Percentiles rank a stretch among this genome's conserved stretches.
phyloP scores from a whole-genome alignment of 2,113 vertebrate genomes.

The Colinus virginianus region DNA sequence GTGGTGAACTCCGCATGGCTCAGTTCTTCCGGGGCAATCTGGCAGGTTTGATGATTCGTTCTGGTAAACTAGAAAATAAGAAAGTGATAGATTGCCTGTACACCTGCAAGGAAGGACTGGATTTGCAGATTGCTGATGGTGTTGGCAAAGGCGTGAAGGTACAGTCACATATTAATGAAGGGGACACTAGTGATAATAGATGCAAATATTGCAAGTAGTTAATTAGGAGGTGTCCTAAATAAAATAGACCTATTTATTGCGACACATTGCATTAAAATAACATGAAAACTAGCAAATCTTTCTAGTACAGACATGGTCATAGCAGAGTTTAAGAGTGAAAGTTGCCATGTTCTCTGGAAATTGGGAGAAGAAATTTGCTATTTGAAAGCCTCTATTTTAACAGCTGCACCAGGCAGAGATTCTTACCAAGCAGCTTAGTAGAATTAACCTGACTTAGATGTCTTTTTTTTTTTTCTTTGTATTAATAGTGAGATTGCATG shows the following conservation, averaged over 20 bases:
- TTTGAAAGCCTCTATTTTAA: neutral
- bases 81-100: slow-evolving; percentile 98
- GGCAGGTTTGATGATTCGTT: slow-evolving; percentile 92
- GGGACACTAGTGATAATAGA: neutral
- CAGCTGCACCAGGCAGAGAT: neutral
- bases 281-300: neutral
- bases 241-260: neutral
- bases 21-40: slow-evolving; percentile 96
- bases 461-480: neutral
- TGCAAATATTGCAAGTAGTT: neutral
- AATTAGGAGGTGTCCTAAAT: neutral
- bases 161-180: neutral
- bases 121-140: slow-evolving; percentile 87
- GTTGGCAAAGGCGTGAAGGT: slow-evolving; percentile 89
- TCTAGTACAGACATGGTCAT: neutral
- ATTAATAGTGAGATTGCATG: neutral
- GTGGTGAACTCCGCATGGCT: slow-evolving; percentile 89
- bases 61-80: slow-evolving; percentile 94
- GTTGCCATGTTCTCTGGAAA: neutral
- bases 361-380: neutral
- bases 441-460: neutral
- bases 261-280: neutral
- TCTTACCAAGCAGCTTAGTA: neutral
- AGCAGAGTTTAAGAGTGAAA: neutral
- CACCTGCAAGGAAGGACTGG: slow-evolving; percentile 96